Evolutionary conservation across 2,797 vertebrate species (phyloP), one percentile per base, ranked within the genome.

Genomic region (Anas capensis): DNA sequence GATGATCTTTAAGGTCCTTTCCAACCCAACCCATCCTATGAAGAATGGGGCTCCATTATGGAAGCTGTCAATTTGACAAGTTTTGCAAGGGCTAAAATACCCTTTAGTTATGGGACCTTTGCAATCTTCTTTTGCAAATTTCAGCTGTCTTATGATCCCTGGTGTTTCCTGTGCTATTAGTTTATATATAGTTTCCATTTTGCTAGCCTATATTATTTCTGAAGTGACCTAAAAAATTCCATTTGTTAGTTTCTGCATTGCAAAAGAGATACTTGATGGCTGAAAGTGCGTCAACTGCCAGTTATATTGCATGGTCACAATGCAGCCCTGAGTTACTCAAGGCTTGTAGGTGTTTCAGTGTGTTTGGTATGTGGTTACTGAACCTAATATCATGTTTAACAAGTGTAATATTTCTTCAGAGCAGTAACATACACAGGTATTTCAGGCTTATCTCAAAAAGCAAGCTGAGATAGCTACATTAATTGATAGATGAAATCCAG

Each of bases 401-500:
- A 76, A 61, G 26, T 51, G 40, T 48, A 58, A 5, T 79, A 65
- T 84, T 90, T 90, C 54, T 70, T 27, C 27, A 62, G 44, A 56
- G 23, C 58, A 86, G 26, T 72, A 90, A 93, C 57, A 69, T 64
- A 82, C 0, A 7, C 61, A 86, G 48, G 10, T 51, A 58, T 75
- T 89, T 83, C 72, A 88, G 60, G 15, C 26, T 91, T 86, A 75
- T 66, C 60, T 88, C 75, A 84, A 64, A 93, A 93, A 73, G 53
- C 27, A 73, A 89, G 53, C 15, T 36, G 51, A 34, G 7, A 81
- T 23, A 86, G 40, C 27, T 90, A 71, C 7, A 14, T 80, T 72
- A 92, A 85, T 80, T 90, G 33, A 83, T 93, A 91, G n/a, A 49
- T 75, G 82, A 90, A 94, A 95, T 76, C 20, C 48, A 81, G 34